A percentile compares a stretch with the other conserved stretches of the same genome.
phyloP scores from a whole-genome alignment of 2,888 invertebrate species.

The Yponomeuta sedellus region DNA sequence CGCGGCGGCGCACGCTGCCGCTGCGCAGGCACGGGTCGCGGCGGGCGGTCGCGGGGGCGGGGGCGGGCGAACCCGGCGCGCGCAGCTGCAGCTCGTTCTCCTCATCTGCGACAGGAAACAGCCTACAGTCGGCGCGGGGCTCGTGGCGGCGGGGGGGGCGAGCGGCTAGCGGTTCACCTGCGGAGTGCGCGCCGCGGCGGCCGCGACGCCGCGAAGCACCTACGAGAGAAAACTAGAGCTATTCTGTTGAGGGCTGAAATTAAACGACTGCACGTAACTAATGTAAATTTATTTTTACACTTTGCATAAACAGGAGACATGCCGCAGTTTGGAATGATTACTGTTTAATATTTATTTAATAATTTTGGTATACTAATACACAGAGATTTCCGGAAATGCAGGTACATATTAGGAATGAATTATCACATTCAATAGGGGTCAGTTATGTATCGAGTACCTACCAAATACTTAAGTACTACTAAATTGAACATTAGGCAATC shows the following conservation, averaged over 20 bases:
- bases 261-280: slow-evolving; percentile 35
- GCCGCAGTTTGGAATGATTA: slow-evolving; percentile 6
- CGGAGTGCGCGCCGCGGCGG: not conserved
- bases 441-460: not conserved
- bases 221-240: slow-evolving; percentile 6
- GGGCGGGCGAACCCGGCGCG: slow-evolving; percentile 35
- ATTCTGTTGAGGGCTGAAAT: slow-evolving; percentile 36
- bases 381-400: not conserved
- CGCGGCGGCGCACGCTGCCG: slow-evolving; percentile 29
- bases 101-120: slow-evolving; percentile 41
- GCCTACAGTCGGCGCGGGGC: not conserved
- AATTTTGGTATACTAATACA: not conserved
- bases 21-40: slow-evolving; percentile 47
- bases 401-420: not conserved
- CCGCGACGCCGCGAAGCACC: not conserved
- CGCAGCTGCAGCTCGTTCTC: slow-evolving; percentile 49
- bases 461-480: not conserved
- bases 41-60: slow-evolving; percentile 39
- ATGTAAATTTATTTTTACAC: slow-evolving; percentile 12
- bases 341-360: not conserved
- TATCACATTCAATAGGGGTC: not conserved
- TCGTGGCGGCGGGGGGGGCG: too few relatives aligned
- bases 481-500: not conserved
- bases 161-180: not conserved
- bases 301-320: slow-evolving; percentile 19